phyloP scores from a whole-genome alignment of 2,797 vertebrate species.

The Melanogrammus aeglefinus region DNA sequence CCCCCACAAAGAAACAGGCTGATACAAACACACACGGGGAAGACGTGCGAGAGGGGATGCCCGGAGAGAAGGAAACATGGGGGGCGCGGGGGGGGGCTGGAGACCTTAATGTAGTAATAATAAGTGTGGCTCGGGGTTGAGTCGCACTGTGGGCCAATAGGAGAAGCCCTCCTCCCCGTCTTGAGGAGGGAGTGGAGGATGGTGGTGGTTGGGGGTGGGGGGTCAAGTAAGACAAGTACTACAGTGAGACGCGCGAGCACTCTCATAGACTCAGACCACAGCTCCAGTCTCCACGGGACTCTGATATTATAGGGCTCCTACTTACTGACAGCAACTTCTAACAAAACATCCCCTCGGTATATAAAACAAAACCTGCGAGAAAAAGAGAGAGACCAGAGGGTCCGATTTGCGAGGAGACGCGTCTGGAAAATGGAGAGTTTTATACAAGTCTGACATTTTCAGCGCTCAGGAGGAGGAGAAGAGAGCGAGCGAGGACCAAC shows the following conservation, averaged over 20 bases:
- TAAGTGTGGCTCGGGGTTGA: conserved; percentile 58
- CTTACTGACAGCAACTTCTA: not conserved
- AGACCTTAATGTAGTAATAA: conserved; percentile 50
- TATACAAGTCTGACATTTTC: not conserved
- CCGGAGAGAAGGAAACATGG: conserved; percentile 19
- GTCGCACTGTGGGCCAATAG: conserved; percentile 66
- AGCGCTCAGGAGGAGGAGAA: conserved; percentile 28
- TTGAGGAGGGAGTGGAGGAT: conserved; percentile 45
- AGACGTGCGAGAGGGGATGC: conserved; percentile 32
- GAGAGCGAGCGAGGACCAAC: conserved; percentile 30
- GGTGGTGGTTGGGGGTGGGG: not conserved
- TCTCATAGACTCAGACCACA: not conserved
- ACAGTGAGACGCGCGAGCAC: not conserved
- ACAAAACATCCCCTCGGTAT: not conserved
- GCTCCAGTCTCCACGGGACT: not conserved
- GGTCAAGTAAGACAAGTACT: not conserved
- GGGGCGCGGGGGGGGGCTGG: conserved; percentile 20
- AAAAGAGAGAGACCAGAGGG: not conserved
- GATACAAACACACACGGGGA: not conserved
- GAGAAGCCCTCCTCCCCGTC: conserved; percentile 67
- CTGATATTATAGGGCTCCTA: not conserved
- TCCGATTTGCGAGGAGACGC: not conserved
- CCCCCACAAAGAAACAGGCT: not conserved
- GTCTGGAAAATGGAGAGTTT: not conserved
- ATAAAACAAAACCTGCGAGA: not conserved